Conservation (phyloP, 2,797 vertebrate genomes). For the Syncerus caffer region DNA sequence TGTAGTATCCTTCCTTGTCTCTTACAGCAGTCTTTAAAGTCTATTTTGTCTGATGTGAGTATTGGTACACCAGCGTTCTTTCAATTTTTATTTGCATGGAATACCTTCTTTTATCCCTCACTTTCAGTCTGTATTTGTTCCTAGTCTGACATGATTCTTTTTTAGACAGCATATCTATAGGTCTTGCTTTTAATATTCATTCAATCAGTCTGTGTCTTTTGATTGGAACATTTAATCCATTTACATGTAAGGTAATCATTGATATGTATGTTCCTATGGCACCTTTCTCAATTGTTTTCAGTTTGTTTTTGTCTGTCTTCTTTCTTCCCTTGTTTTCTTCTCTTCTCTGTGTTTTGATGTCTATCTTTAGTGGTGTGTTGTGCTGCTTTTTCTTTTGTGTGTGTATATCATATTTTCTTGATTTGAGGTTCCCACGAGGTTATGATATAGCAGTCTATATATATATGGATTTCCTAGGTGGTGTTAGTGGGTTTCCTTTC, state of each 20-base stretch:
- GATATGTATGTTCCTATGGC: background rate
- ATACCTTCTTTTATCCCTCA: background rate
- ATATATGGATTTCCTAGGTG: background rate
- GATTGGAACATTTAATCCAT: background rate
- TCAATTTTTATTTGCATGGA: background rate
- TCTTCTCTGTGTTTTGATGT: background rate
- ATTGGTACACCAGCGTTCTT: background rate
- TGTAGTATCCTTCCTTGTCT: background rate
- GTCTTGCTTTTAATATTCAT: background rate
- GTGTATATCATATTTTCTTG: background rate
- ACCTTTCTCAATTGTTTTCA: background rate
- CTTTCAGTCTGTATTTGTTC: background rate
- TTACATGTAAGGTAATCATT: background rate
- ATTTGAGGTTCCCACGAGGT: background rate
- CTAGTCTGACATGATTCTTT: background rate
- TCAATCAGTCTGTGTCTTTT: background rate
- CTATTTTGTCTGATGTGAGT: background rate
- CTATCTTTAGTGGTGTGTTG: background rate
- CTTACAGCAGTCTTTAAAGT: background rate
- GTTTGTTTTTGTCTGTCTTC: background rate
- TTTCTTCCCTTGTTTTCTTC: background rate
- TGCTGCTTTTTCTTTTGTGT: background rate
- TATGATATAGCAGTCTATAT: background rate
- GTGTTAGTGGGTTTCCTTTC: background rate
- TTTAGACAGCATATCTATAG: background rate